phyloP scores from a whole-genome alignment of 2,797 vertebrate species.

The Cottoperca gobio region DNA sequence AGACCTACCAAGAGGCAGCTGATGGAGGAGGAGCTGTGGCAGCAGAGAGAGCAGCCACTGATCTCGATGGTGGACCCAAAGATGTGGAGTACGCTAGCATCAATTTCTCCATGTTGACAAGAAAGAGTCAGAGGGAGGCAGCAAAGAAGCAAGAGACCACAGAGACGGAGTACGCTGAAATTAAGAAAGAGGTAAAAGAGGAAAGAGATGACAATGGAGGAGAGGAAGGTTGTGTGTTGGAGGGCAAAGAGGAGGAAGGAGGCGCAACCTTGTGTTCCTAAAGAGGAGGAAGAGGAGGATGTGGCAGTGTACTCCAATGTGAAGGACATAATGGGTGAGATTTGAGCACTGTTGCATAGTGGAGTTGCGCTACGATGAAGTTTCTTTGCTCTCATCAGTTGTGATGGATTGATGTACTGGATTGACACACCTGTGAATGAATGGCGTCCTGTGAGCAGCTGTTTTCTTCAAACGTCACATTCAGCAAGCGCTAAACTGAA shows the following conservation, averaged over 20 bases:
- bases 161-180: constrained; percentile 48
- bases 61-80: not conserved
- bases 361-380: not conserved
- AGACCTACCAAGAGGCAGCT: constrained; percentile 2
- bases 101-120: constrained; percentile 43
- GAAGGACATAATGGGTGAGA: constrained; percentile 20
- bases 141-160: not conserved
- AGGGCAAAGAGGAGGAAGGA: constrained; percentile 24
- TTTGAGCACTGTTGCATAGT: constrained; percentile 16
- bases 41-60: not conserved
- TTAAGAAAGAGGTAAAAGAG: constrained; percentile 22
- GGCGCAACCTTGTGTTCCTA: not conserved
- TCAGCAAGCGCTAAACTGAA: not conserved
- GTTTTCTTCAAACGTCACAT: not conserved
- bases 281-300: constrained; percentile 13
- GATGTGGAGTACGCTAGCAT: constrained; percentile 53
- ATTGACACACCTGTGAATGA: not conserved
- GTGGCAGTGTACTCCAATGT: constrained; percentile 42
- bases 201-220: too few relatives aligned
- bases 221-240: too few relatives aligned
- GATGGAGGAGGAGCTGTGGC: not conserved
- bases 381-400: not conserved
- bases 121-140: not conserved
- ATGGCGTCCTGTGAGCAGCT: not conserved
- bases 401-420: not conserved